These are phyloP conservation scores for Drosophila recens DNA, from an alignment of 2,888 invertebrate genomes.

Conservation along the genomic window DNA sequence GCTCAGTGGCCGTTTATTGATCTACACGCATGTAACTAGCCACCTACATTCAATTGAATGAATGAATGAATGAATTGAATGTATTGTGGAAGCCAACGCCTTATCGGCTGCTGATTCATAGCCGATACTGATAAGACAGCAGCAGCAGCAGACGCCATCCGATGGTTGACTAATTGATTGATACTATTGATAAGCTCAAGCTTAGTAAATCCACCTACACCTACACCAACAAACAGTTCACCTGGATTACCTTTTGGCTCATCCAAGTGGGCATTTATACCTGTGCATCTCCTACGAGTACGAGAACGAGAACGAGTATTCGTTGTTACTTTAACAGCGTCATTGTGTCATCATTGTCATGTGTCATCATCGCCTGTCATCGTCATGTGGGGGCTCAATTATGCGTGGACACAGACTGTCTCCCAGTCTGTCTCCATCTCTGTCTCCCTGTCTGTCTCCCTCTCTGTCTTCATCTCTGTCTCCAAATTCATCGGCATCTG, in stretches of 20 bases:
- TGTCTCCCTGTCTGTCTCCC: not conserved
- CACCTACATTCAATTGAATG: constrained; percentile 28
- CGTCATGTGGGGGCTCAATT: constrained; percentile 64
- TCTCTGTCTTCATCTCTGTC: not conserved
- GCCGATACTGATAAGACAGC: constrained; percentile 20
- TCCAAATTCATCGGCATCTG: constrained; percentile 35
- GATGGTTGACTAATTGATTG: constrained; percentile 64
- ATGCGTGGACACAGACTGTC: constrained; percentile 67
- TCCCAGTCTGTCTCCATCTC: not conserved
- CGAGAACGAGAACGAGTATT: too few relatives aligned
- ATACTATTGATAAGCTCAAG: constrained; percentile 18
- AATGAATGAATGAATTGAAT: constrained; percentile 10
- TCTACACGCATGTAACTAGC: constrained; percentile 41
- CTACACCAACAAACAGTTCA: too few relatives aligned
- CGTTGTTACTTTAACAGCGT: not conserved
- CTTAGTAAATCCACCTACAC: not conserved
- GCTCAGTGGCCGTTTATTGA: constrained; percentile 49
- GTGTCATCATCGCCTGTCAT: constrained; percentile 54
- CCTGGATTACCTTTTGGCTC: not conserved
- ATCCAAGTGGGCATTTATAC: constrained; percentile 3
- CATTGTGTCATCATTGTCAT: constrained; percentile 37
- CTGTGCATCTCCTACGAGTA: not conserved
- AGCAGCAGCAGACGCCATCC: constrained; percentile 5
- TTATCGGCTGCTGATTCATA: constrained; percentile 62
- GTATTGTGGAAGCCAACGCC: not conserved